Percentiles rank a stretch among this genome's conserved stretches.
These are phyloP conservation scores for Acheta domesticus DNA, from an alignment of 2,888 invertebrate genomes.

Conservation along the genomic window DNA sequence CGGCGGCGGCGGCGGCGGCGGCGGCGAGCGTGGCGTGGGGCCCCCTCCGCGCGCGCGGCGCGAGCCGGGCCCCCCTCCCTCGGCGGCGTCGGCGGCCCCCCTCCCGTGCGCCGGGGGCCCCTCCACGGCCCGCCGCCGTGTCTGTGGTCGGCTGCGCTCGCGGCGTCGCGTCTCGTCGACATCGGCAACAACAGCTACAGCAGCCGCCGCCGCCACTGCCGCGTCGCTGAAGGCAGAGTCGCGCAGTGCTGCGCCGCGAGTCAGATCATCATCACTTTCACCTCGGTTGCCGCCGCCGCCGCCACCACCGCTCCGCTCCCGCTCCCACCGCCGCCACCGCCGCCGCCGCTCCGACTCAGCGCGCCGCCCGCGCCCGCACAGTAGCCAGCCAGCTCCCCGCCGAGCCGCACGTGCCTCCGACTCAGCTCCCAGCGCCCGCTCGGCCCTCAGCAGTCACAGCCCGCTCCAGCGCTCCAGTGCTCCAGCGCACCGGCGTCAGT, in stretches of 20 bases:
- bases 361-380: neutral
- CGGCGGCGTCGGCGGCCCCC: neutral
- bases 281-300: neutral
- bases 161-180: too few species aligned
- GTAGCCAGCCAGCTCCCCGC: neutral
- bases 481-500: neutral
- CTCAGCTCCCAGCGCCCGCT: too few species aligned
- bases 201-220: neutral
- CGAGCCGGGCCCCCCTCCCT: neutral
- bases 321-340: neutral
- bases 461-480: too few species aligned
- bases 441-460: too few species aligned
- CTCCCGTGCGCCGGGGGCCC: neutral
- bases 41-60: neutral
- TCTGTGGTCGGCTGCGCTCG: neutral
- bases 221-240: neutral
- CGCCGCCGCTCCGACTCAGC: neutral
- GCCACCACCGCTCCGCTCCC: neutral
- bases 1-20: too few species aligned
- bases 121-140: slow-evolving; percentile 5
- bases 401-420: too few species aligned
- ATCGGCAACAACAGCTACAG: neutral
- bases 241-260: neutral
- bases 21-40: too few species aligned
- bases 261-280: neutral